Conservation (phyloP, 2,797 vertebrate genomes). For the Gallinago solitaria region DNA sequence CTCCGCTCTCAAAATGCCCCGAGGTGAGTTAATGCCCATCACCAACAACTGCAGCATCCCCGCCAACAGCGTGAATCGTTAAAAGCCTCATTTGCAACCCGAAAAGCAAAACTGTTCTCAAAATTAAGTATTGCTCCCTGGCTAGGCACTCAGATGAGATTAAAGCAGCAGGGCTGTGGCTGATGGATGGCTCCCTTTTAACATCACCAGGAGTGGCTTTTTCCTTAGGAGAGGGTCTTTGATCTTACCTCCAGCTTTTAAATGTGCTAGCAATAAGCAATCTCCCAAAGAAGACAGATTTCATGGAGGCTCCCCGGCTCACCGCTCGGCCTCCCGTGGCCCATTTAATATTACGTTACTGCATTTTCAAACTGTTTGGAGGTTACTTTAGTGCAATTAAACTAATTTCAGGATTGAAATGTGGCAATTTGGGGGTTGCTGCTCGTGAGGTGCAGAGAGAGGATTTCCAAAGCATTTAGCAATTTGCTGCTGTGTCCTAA, state of each 20-base stretch:
- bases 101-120: slow-evolving; percentile 36
- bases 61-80: slow-evolving; percentile 17
- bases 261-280: background rate
- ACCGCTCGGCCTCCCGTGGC: background rate
- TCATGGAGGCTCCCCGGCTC: background rate
- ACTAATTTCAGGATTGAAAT: background rate
- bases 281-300: background rate
- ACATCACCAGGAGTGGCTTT: background rate
- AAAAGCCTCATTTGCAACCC: slow-evolving; percentile 44
- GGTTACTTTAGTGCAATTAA: background rate
- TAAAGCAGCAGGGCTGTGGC: slow-evolving; percentile 35
- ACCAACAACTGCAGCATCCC: background rate
- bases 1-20: background rate
- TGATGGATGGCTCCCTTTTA: slow-evolving; percentile 42
- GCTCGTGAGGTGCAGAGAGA: background rate
- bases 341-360: background rate
- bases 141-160: slow-evolving; percentile 19
- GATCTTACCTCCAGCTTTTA: background rate
- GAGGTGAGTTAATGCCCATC: background rate
- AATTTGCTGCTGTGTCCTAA: background rate
- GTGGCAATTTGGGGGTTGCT: background rate
- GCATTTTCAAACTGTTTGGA: background rate
- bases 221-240: slow-evolving; percentile 35
- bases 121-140: slow-evolving; percentile 40
- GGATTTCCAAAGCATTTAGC: background rate